Evolutionary conservation across 2,888 invertebrate genomes (phyloP), one percentile per base, ranked within the genome.

Genomic region (Parelbella ahira): DNA sequence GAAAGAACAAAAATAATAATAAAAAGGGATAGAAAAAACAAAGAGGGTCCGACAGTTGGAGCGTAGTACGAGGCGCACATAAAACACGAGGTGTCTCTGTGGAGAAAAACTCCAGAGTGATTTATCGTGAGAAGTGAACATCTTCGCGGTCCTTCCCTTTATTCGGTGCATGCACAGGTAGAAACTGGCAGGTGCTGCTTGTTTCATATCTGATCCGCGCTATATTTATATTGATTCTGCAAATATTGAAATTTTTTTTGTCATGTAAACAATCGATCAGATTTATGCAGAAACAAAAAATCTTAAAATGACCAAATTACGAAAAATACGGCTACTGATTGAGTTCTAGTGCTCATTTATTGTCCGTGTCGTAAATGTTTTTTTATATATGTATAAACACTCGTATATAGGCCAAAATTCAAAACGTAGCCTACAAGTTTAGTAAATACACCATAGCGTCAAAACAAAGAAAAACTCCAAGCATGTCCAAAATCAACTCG

Each of bases 61-160:
- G 49, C 37, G 45, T 48, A 48, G 47, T 63, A 73, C 70, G 61
- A 64, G 64, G 66, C 60, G 50, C 54, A 64, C 68, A 79, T 78
- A 76, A 79, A 77, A 75, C 71, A 69, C 68, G 63, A 63, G 63
- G 65, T 70, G 73, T 63, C 67, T 63, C 65, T 49, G 55, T 57
- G 60, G 62, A 68, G 65, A 75, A 73, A 72, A 71, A 58, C 58
- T 43, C 37, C 49, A n/a, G 60, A 65, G 69, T 80, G 80, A 80
- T 80, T 80, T 80, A 80, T 78, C 68, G 80, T 80, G 80, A 70
- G 80, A 80, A 75, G 64, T 60, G 68, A 75, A 75, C 77, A 77
- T 70, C 76, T 73, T 68, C 66, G 62, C 58, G 57, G 43, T 29
- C 29, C 56, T 54, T 56, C 60, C 60, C 67, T 75, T 64, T 68